Evolutionary conservation across 2,888 invertebrate genomes (phyloP), one percentile per base, ranked within the genome.

Genomic region (Melieria picta): DNA sequence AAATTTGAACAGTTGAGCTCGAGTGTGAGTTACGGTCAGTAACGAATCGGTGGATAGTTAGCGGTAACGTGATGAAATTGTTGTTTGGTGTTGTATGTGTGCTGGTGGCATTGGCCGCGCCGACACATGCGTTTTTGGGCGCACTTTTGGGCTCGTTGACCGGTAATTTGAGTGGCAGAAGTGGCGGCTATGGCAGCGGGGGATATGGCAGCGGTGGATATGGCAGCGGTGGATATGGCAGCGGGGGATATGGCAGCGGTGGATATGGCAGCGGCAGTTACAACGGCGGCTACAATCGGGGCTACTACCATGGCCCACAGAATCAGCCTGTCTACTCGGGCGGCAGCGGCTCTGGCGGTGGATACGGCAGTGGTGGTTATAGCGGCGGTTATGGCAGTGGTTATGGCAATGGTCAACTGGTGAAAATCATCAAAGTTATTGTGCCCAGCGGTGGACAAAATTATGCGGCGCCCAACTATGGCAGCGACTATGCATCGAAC

Each of bases 71-170:
- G 66, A 84, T 84, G 84, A 84, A 80, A 77, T 72, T 82, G 30
- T 79, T 69, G 48, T 7, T 63, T 42, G 7, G 56, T 46, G 46
- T n/a, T 13, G 75, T 79, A 50, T 69, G 81, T 65, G 80, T 79
- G 72, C 68, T 84, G 30, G 56, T 83, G 79, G 85, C 80, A 60
- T 65, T 79, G 47, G 74, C 74, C 42, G 77, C 76, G 45, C 81
- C 84, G 30, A 75, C 80, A 42, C 78, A 83, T 55, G 84, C 80
- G 13, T 74, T 84, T n/a, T 72, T 84, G 65, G 84, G 83, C 56
- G 82, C 81, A 72, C 84, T 84, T 67, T 55, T 84, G 74, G 81
- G 83, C 4, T 74, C 84, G n/a, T 75, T 84, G 46, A 80, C 82
- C 11, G 62, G 68, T 4, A 65, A 66, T 7, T 58, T 56, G 42